Conservation (phyloP, 2,113 vertebrate species). For the Oenanthe melanoleuca region DNA sequence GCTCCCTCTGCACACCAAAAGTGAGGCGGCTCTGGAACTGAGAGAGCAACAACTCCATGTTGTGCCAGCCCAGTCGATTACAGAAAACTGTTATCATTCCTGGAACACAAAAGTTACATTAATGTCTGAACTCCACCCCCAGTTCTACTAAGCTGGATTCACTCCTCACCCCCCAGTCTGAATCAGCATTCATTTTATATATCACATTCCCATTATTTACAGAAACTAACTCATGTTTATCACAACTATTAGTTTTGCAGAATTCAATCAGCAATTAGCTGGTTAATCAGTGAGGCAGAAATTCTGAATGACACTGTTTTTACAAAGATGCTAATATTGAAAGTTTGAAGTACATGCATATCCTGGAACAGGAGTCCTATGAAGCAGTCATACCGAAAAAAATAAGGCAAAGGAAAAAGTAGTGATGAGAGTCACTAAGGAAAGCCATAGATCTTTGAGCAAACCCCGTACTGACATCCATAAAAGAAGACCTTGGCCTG, state of each 20-base stretch:
- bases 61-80: slow-evolving; percentile 94
- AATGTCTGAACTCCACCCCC: not conserved
- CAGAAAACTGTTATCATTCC: slow-evolving; percentile 97
- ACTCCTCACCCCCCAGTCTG: rapidly evolving
- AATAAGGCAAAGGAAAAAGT: not conserved
- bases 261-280: not conserved
- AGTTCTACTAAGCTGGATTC: not conserved
- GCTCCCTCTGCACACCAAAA: slow-evolving; percentile 93
- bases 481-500: not conserved
- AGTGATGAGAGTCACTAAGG: not conserved
- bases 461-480: not conserved
- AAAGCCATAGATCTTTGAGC: not conserved
- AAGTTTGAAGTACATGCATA: not conserved
- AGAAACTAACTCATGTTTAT: not conserved
- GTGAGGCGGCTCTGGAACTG: slow-evolving; percentile 95
- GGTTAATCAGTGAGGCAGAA: not conserved
- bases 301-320: not conserved
- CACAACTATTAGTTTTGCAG: not conserved
- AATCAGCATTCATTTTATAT: not conserved
- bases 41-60: slow-evolving; percentile 93
- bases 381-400: not conserved
- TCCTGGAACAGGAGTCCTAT: not conserved
- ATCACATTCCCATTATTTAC: not conserved
- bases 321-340: not conserved
- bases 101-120: slow-evolving; percentile 64